These are phyloP conservation scores for Cairina moschata DNA, from an alignment of 2,113 vertebrate genomes.

Conservation along the genomic window DNA sequence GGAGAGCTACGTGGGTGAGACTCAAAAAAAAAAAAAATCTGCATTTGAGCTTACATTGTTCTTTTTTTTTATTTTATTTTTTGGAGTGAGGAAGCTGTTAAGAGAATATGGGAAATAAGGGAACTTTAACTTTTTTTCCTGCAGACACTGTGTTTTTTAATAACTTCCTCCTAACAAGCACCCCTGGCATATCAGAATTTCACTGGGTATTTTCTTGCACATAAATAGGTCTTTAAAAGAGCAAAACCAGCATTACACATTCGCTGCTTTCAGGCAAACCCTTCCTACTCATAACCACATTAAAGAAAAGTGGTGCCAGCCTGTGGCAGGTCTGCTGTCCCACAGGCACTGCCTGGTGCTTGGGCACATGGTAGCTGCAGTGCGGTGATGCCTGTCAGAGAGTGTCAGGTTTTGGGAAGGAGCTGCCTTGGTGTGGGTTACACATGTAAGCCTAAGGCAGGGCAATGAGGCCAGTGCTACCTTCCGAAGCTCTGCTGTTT, in stretches of 20 bases:
- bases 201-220: neutral
- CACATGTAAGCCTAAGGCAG: neutral
- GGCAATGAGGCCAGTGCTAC: neutral
- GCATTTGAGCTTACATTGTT: neutral
- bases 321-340: neutral
- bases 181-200: neutral
- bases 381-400: neutral
- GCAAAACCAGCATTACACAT: neutral
- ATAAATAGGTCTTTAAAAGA: neutral
- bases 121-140: slow-evolving; percentile 1
- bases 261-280: neutral
- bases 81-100: neutral
- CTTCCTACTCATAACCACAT: neutral
- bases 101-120: neutral
- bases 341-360: neutral
- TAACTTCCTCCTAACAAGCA: neutral
- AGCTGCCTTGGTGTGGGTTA: neutral
- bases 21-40: neutral
- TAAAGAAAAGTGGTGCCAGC: neutral
- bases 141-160: neutral
- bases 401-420: neutral
- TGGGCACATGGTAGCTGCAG: neutral
- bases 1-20: neutral
- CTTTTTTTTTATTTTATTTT: neutral
- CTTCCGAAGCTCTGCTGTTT: neutral